Evolutionary conservation across 2,113 vertebrate species (phyloP).

Genomic region (Podiceps cristatus): DNA sequence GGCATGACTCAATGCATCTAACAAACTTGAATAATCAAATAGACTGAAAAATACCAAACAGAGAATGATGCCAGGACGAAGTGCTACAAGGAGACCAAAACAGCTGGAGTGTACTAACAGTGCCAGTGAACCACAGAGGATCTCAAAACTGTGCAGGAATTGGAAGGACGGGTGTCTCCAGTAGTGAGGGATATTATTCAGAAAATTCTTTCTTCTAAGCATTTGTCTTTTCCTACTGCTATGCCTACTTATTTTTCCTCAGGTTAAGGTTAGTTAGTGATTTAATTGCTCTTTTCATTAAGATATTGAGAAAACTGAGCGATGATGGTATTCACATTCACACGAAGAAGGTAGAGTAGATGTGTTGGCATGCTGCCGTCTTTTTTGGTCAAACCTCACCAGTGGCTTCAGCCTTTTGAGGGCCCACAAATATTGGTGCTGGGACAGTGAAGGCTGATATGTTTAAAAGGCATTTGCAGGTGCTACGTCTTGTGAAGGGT

Average conservation of each 20-base stretch:
- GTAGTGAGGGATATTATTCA: neutral
- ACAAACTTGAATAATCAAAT: neutral
- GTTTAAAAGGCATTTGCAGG: neutral
- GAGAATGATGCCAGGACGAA: neutral
- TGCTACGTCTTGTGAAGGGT: neutral
- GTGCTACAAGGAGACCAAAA: neutral
- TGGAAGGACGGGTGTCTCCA: neutral
- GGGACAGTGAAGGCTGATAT: neutral
- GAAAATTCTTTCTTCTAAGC: neutral
- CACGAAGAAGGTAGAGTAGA: neutral
- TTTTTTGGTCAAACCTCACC: neutral
- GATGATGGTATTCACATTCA: neutral
- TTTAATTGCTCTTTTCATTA: neutral
- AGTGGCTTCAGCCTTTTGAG: neutral
- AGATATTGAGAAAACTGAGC: neutral
- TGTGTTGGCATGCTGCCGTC: neutral
- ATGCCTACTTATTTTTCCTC: neutral
- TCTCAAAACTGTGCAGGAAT: neutral
- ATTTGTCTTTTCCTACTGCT: neutral
- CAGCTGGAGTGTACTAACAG: neutral
- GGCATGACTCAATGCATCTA: neutral
- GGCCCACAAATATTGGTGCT: neutral
- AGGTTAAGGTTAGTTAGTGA: neutral
- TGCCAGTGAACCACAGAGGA: neutral
- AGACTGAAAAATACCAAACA: neutral